Percentiles rank a stretch among this genome's conserved stretches.
Evolutionary conservation across 2,113 vertebrate species (phyloP).

Genomic region (Protobothrops mucrosquamatus): DNA sequence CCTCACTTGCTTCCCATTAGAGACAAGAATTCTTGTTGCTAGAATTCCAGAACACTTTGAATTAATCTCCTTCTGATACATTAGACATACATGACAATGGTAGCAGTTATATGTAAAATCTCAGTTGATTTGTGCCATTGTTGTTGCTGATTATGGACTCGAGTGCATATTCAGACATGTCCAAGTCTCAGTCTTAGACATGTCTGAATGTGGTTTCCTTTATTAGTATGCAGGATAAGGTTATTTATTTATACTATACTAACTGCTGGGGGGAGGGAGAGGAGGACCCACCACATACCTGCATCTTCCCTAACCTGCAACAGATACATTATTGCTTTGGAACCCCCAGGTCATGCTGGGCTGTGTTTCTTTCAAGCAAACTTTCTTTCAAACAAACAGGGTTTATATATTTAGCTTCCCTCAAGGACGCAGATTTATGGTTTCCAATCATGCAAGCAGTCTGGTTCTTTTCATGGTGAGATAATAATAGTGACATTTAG

Average conservation of each 20-base stretch:
- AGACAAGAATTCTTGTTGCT: background rate
- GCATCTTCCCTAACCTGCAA: background rate
- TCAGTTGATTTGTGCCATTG: background rate
- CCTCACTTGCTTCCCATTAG: background rate
- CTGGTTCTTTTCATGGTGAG: background rate
- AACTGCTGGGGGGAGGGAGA: background rate
- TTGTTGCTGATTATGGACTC: background rate
- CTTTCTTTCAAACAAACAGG: background rate
- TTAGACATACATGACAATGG: background rate
- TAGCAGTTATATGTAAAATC: background rate
- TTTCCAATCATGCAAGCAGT: background rate
- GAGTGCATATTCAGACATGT: background rate
- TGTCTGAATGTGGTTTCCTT: background rate
- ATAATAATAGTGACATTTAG: background rate
- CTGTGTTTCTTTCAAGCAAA: background rate
- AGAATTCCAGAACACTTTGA: background rate
- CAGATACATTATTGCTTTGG: background rate
- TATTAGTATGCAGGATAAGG: background rate
- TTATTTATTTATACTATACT: background rate
- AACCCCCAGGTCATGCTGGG: background rate
- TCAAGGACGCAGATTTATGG: background rate
- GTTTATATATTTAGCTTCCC: background rate
- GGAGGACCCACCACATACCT: background rate
- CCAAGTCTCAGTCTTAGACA: background rate
- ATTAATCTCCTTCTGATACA: background rate